Conservation (phyloP, 1,140 invertebrate species). For the Drosophila baimaii region DNA sequence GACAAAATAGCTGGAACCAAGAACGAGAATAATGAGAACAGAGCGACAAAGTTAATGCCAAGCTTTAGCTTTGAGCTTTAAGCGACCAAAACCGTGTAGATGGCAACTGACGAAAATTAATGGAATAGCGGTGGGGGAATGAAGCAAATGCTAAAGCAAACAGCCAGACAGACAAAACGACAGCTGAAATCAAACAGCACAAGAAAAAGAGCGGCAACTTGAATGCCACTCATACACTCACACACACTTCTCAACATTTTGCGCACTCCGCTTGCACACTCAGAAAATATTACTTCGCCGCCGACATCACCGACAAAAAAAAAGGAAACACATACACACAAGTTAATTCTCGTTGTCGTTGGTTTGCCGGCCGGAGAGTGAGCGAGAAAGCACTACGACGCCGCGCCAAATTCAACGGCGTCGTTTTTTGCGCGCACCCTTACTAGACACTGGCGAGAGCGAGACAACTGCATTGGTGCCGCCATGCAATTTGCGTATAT, state of each 20-base stretch:
- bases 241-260: constrained; percentile 52
- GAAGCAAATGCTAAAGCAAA: constrained; percentile 52
- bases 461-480: constrained; percentile 59
- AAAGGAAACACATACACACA: constrained; percentile 56
- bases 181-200: constrained; percentile 62
- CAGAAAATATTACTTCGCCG: constrained; percentile 25
- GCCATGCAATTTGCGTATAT: constrained; percentile 71
- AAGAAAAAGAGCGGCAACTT: constrained; percentile 77
- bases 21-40: constrained; percentile 47
- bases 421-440: constrained; percentile 78
- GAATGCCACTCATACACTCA: constrained; percentile 53
- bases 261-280: constrained; percentile 71
- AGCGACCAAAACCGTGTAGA: constrained; percentile 48
- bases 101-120: constrained; percentile 51
- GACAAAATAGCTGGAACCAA: constrained; percentile 65
- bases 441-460: constrained; percentile 36
- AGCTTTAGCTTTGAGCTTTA: constrained; percentile 68
- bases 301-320: constrained; percentile 45
- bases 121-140: constrained; percentile 25
- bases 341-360: constrained; percentile 52
- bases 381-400: constrained; percentile 73
- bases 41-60: constrained; percentile 47
- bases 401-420: constrained; percentile 80
- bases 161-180: constrained; percentile 50
- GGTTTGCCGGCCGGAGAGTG: constrained; percentile 77